Conservation (phyloP, 2,797 vertebrate species). For the Molossus alvarezi region DNA sequence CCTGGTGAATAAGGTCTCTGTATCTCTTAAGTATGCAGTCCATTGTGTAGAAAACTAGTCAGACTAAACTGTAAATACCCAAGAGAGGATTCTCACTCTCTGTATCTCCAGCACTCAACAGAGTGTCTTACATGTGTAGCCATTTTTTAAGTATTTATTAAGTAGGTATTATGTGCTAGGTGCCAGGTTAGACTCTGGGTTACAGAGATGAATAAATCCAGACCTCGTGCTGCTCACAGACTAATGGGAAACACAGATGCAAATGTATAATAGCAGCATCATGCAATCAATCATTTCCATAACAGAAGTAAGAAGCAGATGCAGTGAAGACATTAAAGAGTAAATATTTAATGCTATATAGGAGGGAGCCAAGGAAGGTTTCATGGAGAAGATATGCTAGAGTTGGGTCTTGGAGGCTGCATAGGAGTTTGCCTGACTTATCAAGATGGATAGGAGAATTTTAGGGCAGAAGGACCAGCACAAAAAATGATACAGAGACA, state of each 20-base stretch:
- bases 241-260: not conserved
- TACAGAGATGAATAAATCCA: not conserved
- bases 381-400: not conserved
- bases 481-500: not conserved
- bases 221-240: not conserved
- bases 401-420: not conserved
- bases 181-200: not conserved
- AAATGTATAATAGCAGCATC: not conserved
- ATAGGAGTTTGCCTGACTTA: not conserved
- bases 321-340: not conserved
- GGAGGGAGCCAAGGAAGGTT: not conserved
- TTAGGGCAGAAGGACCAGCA: not conserved
- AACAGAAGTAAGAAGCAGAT: not conserved
- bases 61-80: not conserved
- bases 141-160: not conserved
- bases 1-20: not conserved
- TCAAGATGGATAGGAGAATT: not conserved
- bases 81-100: not conserved
- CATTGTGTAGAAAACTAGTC: not conserved
- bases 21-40: not conserved
- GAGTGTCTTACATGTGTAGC: not conserved
- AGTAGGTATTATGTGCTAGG: not conserved
- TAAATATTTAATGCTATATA: not conserved
- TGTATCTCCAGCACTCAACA: not conserved
- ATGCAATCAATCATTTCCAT: not conserved